Base-by-base conservation (phyloP, 2,797 vertebrate genomes). In the Xiphorhynchus erythropygius region DNA sequence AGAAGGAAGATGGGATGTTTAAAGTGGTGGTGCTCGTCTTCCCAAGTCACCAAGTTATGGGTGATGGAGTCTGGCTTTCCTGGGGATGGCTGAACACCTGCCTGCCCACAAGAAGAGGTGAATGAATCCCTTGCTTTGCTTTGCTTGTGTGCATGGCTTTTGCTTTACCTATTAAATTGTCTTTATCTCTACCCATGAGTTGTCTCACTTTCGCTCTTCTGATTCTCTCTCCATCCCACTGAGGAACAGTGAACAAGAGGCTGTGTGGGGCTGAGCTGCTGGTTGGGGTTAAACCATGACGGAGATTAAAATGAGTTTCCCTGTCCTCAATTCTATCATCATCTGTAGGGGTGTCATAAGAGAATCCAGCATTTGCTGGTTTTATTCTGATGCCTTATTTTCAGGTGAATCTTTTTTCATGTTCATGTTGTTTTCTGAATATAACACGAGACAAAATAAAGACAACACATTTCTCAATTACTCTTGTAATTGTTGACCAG, bases 31-130 rank as follows among this genome's bases (percentile, higher is more conserved):
- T 3, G 0, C 33, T 88, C 55, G 33, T 77, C 80, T 86, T 81
- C 39, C 39, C 13, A 55, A 65, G 18, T 33, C 30, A 24, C 7
- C 0, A 53, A 50, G 0, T 37, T 57, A 49, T 0, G 0, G 0
- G 0, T 62, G 33, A 76, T 10, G 14, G 11, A 74, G 10, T 12
- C 12, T 6, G 3, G 32, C 22, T 56, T 56, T 73, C 68, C 67
- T 41, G 53, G 44, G 14, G 14, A 52, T 21, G 37, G 23, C n/a
- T 19, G 57, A 67, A 62, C 37, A 13, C 11, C 42, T 71, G 24
- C 8, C 22, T 44, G 67, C 11, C 3, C 0, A 3, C 4, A 32
- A 24, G 50, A 32, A 79, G 10, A 2, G 4, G 53, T 13, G 53
- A 70, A 55, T 22, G 5, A 82, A 82, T 37, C 39, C 37, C 47